Base-by-base conservation (phyloP, 2,113 vertebrate genomes). In the Anthoscopus minutus region DNA sequence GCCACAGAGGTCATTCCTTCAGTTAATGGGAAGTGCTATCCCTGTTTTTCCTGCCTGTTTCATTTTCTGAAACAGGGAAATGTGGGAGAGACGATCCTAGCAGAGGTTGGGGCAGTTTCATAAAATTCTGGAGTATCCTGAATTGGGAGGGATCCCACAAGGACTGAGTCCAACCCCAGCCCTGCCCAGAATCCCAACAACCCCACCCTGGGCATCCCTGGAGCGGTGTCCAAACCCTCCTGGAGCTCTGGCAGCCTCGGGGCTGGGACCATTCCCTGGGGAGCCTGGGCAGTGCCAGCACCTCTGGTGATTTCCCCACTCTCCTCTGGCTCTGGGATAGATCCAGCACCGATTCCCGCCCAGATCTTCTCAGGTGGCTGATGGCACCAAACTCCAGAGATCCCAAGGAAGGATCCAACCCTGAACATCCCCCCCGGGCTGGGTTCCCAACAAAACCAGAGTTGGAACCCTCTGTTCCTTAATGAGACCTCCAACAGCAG, bases 401-500 rank as follows among this genome's bases (percentile, higher is more conserved):
- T 11, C 19, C 57, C 66, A 51, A 13, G n/a, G 30, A 48, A 28
- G 61, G 66, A 27, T 8, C n/a, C 5, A 15, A n/a, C 13, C 54
- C 76, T 15, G 54, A 53, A 24, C 23, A 31, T 8, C 5, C 1
- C 30, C 22, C 23, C 28, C 0, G 0, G 38, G 22, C 48, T 83
- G 28, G 11, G 8, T 4, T 81, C 70, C 44, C 13, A 78, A 30
- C 2, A 11, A 71, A 94, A 71, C 10, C 50, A 83, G 3, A 81
- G 60, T 45, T 8, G 40, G 78, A 70, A 69, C 38, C 30, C 45
- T 65, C 40, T 0, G 0, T 9, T 79, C 81, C 66, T 83, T 86
- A 71, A 89, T 20, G 71, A 96, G 81, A 88, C 50, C 42, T 44
- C 66, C 40, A 82, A 87, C 9, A 82, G 70, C 80, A 82, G 33